phyloP scores from a whole-genome alignment of 2,888 invertebrate species.

The Spisula solida region DNA sequence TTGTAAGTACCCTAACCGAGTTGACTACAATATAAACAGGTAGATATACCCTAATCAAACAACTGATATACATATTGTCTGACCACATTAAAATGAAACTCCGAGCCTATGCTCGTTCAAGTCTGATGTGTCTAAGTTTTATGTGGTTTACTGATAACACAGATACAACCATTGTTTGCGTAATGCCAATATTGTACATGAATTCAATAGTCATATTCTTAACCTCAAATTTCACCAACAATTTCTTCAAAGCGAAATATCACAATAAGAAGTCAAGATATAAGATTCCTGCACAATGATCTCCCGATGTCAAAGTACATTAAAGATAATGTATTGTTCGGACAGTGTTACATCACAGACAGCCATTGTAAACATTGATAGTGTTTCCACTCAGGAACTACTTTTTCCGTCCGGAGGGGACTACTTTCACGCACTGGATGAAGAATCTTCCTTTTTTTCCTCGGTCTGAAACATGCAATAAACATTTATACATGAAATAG shows the following conservation, averaged over 20 bases:
- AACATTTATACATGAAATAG: neutral
- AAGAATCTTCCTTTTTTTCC: slow-evolving; percentile 7
- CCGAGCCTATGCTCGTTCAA: too few species aligned
- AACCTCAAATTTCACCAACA: neutral
- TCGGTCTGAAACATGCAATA: neutral
- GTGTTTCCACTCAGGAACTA: neutral
- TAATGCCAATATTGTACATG: neutral
- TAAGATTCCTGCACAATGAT: neutral
- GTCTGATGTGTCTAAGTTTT: too few species aligned
- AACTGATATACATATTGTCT: neutral
- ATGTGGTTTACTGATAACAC: too few species aligned
- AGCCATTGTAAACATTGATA: neutral
- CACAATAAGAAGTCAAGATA: neutral
- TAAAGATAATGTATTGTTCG: neutral
- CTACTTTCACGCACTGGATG: slow-evolving; percentile 21
- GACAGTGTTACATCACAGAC: slow-evolving; percentile 19
- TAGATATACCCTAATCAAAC: neutral
- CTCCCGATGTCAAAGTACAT: neutral
- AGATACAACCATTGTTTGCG: neutral
- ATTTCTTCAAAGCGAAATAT: neutral
- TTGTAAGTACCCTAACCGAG: too few species aligned
- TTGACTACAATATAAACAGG: too few species aligned
- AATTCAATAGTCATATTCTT: neutral
- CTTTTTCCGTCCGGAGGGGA: neutral
- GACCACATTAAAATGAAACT: too few species aligned